Conservation (phyloP, 2,797 vertebrate species). For the Coilia nasus region DNA sequence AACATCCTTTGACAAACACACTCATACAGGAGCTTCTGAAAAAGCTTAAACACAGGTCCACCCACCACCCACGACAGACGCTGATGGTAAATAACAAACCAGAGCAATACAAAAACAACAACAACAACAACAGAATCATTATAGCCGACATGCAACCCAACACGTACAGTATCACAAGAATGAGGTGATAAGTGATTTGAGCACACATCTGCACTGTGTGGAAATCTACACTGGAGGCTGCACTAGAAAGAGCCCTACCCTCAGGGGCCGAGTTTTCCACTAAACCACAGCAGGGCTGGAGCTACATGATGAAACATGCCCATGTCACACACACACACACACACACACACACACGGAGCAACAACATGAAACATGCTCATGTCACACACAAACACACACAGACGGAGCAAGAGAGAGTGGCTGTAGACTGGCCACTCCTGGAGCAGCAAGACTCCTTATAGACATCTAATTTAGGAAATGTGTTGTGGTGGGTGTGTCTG, state of each 20-base stretch:
- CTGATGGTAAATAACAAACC: neutral
- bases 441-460: neutral
- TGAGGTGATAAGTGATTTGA: neutral
- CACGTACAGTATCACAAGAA: neutral
- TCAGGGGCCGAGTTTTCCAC: neutral
- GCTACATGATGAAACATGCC: conserved; percentile 49
- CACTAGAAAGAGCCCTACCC: neutral
- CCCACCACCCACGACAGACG: neutral
- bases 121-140: neutral
- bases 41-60: neutral
- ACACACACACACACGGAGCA: conserved; percentile 13
- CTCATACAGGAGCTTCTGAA: neutral
- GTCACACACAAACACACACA: conserved; percentile 36
- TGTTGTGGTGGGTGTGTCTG: conserved; percentile 12
- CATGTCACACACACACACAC: conserved; percentile 32
- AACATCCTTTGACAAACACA: neutral
- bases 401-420: neutral
- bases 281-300: neutral
- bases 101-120: neutral
- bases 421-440: neutral
- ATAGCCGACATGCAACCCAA: neutral
- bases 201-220: neutral
- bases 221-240: neutral
- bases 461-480: conserved; percentile 6
- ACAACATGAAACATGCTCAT: conserved; percentile 47